Conservation (phyloP, 2,113 vertebrate species). For the Chlamydotis undulata region DNA sequence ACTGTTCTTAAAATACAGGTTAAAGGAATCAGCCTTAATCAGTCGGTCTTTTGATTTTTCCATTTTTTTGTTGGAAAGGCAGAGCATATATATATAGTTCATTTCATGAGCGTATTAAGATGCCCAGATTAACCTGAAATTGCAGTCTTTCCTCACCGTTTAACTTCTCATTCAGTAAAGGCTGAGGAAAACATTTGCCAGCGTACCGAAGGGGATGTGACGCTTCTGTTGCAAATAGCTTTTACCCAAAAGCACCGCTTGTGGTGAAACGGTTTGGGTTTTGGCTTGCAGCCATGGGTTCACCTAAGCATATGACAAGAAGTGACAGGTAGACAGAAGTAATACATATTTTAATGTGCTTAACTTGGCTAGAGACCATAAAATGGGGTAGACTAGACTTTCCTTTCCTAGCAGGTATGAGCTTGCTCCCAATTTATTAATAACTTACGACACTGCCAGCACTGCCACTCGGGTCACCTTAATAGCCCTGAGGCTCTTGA, state of each 20-base stretch:
- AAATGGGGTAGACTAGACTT: not conserved
- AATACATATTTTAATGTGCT: slow-evolving; percentile 43
- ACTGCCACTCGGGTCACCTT: not conserved
- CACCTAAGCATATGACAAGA: slow-evolving; percentile 26
- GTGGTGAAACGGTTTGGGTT: slow-evolving; percentile 18
- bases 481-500: not conserved
- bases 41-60: not conserved
- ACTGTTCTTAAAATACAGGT: not conserved
- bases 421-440: slow-evolving; percentile 50
- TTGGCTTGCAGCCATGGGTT: slow-evolving; percentile 42
- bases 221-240: not conserved
- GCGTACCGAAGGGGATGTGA: not conserved
- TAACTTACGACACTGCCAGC: slow-evolving; percentile 32
- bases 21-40: not conserved
- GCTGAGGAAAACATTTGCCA: slow-evolving; percentile 19
- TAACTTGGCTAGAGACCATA: slow-evolving; percentile 2
- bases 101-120: not conserved
- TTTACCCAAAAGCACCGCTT: slow-evolving; percentile 30
- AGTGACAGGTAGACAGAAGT: slow-evolving; percentile 52
- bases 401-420: slow-evolving; percentile 9
- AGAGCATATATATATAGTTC: not conserved
- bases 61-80: not conserved
- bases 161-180: not conserved
- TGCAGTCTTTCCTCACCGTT: not conserved
- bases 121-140: not conserved